These are phyloP conservation scores for Trissoscelio sp. DNA, from an alignment of 2,888 invertebrate genomes.

Conservation along the genomic window DNA sequence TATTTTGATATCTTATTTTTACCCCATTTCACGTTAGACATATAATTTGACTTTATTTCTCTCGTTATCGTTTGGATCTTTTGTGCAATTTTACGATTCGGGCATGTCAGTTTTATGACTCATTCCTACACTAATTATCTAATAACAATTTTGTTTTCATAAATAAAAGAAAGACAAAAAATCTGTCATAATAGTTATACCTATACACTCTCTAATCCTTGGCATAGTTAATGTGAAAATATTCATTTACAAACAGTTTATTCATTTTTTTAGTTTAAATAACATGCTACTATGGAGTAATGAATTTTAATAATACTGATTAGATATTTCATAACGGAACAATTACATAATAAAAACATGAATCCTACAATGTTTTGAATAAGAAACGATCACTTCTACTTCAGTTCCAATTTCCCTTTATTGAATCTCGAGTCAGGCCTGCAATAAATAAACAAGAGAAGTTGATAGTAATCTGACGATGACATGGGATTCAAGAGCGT, in stretches of 20 bases:
- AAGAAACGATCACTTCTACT: no score
- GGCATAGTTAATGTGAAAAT: not conserved
- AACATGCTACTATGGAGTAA: not conserved
- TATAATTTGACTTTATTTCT: slow-evolving; percentile 5
- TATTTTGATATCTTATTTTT: no score
- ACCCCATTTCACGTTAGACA: not conserved
- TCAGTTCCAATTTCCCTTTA: not conserved
- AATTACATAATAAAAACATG: not conserved
- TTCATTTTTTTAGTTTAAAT: not conserved
- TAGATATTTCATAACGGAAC: no score
- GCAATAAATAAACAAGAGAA: slow-evolving; percentile 47
- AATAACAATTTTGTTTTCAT: not conserved
- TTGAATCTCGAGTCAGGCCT: not conserved
- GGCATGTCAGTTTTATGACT: slow-evolving; percentile 16
- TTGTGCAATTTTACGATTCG: slow-evolving; percentile 16
- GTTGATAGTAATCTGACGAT: slow-evolving; percentile 51
- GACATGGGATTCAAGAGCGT: slow-evolving; percentile 56
- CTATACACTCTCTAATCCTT: not conserved
- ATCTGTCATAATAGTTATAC: not conserved
- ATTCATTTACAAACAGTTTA: not conserved
- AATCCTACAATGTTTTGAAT: not conserved
- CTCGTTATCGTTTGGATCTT: slow-evolving; percentile 6
- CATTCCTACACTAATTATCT: slow-evolving; percentile 1
- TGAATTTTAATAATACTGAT: not conserved
- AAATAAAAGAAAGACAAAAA: not conserved